Conservation (phyloP, 2,113 vertebrate species). For the Probosciger aterrimus region DNA sequence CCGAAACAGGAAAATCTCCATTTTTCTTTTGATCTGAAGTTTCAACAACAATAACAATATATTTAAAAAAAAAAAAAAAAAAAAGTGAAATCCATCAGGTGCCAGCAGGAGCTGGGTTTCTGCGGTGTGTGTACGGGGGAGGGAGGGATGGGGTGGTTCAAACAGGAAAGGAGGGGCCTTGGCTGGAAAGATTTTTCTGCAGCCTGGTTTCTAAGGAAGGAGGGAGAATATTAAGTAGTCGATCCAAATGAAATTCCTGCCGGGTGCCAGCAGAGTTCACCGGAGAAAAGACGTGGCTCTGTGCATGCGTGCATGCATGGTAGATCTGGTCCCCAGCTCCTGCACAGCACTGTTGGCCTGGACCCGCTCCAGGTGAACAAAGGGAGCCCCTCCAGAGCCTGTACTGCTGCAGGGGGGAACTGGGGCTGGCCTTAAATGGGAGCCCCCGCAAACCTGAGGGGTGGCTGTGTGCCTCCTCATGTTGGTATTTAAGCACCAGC, state of each 20-base stretch:
- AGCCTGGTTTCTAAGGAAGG: constrained; percentile 44
- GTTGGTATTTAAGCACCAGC: background rate
- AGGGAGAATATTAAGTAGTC: constrained; percentile 58
- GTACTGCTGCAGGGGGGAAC: background rate
- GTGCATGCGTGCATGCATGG: background rate
- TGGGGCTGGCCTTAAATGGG: background rate
- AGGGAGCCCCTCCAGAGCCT: background rate
- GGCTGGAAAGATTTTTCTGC: constrained; percentile 40
- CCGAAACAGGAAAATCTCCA: constrained; percentile 45
- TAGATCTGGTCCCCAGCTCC: background rate
- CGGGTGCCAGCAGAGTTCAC: constrained; percentile 50
- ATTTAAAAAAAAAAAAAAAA: background rate
- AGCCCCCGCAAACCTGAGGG: background rate
- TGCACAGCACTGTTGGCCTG: background rate
- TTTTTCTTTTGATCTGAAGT: constrained; percentile 55
- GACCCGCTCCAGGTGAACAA: background rate
- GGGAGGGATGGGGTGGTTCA: constrained; percentile 20
- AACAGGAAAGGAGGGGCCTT: constrained; percentile 53
- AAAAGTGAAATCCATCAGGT: constrained; percentile 41
- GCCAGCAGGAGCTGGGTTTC: constrained; percentile 36
- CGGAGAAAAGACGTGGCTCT: constrained; percentile 37
- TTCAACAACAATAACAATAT: constrained; percentile 28
- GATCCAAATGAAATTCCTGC: constrained; percentile 59
- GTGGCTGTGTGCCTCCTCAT: background rate
- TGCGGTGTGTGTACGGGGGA: background rate